Evolutionary conservation across 2,113 vertebrate species (phyloP).

Genomic region (Alligator mississippiensis): DNA sequence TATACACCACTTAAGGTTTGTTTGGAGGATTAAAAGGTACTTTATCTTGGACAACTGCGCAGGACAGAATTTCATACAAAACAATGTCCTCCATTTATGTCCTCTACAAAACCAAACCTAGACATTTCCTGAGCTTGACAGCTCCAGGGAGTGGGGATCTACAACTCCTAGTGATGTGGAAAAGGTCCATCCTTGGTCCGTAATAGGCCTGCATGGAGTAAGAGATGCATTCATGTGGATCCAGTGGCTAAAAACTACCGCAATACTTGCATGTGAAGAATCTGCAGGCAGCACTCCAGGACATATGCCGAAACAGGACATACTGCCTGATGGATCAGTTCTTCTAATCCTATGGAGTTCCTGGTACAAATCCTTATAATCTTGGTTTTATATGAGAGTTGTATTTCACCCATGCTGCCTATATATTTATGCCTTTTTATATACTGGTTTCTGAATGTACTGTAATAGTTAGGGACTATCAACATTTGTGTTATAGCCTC

Average conservation of each 20-base stretch:
- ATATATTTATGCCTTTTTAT: background rate
- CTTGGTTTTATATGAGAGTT: conserved; percentile 28
- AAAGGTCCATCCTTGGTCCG: background rate
- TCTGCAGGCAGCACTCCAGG: conserved; percentile 47
- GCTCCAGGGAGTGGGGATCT: background rate
- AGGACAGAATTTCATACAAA: background rate
- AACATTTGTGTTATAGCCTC: conserved; percentile 19
- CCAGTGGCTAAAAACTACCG: background rate
- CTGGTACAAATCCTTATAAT: conserved; percentile 56
- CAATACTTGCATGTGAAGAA: conserved; percentile 6
- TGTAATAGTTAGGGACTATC: conserved; percentile 39
- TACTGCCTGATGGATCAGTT: background rate
- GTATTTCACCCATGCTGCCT: background rate
- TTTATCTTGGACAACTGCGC: background rate
- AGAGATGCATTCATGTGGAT: conserved; percentile 49
- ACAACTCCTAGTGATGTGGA: background rate
- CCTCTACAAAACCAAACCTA: background rate
- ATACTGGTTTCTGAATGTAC: background rate
- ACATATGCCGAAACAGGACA: conserved; percentile 10
- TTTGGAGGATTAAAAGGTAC: conserved; percentile 22
- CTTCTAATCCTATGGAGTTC: conserved; percentile 56
- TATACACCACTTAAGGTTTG: conserved; percentile 12
- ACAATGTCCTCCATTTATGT: background rate
- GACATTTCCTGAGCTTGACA: background rate
- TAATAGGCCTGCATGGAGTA: background rate